Evolutionary conservation across 2,888 invertebrate species (phyloP).

Genomic region (Resseliella maxima): DNA sequence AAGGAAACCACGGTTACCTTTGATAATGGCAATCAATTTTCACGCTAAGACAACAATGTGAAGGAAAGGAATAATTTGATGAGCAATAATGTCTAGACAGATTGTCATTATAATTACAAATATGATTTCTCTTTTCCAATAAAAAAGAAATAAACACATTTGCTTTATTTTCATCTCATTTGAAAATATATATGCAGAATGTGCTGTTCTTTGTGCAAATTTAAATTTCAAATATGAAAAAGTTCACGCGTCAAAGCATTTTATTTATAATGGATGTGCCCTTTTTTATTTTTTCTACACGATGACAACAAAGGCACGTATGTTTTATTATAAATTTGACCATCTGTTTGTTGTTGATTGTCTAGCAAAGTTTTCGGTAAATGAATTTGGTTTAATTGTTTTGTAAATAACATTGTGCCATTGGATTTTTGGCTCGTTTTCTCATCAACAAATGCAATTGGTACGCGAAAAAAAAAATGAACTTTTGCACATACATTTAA

Average conservation of each 20-base stretch:
- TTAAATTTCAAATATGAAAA: slow-evolving; percentile 2
- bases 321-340: background rate
- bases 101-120: slow-evolving; percentile 47
- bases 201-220: background rate
- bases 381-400: background rate
- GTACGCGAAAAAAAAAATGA: background rate
- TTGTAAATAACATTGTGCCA: background rate
- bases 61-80: background rate
- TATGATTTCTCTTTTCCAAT: background rate
- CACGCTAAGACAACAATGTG: background rate
- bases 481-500: slow-evolving; percentile 20
- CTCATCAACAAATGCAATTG: background rate
- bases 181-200: background rate
- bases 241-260: background rate
- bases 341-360: slow-evolving; percentile 39
- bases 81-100: background rate
- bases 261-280: background rate
- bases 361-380: background rate
- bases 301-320: too few relatives aligned
- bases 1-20: slow-evolving; percentile 25
- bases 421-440: background rate
- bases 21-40: background rate
- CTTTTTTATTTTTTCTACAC: background rate
- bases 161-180: background rate
- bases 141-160: background rate